Conservation (phyloP, 2,113 vertebrate genomes). For the Lepus timidus region DNA sequence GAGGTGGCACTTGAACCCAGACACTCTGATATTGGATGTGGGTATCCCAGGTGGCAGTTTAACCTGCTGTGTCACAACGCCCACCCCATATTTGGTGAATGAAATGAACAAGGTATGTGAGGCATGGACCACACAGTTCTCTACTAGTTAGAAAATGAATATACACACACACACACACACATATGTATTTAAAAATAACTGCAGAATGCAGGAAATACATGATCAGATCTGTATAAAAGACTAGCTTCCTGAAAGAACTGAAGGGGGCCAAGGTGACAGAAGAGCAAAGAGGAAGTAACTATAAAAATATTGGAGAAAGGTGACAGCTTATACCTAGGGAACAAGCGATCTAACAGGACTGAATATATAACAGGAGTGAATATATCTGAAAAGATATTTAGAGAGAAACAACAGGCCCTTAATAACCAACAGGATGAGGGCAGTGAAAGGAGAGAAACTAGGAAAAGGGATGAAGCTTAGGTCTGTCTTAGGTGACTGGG, state of each 20-base stretch:
- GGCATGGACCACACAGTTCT: neutral
- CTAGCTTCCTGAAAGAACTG: neutral
- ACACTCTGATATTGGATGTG: too few relatives aligned
- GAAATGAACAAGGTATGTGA: constrained; percentile 35
- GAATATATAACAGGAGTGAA: neutral
- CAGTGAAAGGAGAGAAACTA: neutral
- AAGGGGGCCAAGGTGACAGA: neutral
- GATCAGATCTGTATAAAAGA: constrained; percentile 30
- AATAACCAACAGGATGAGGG: neutral
- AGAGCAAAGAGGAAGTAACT: neutral
- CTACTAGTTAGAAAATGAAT: neutral
- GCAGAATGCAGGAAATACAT: constrained; percentile 3
- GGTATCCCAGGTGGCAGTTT: too few relatives aligned
- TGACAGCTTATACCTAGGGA: neutral
- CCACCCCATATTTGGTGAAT: neutral
- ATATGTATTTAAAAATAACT: neutral
- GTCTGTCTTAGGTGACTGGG: neutral
- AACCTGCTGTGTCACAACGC: too few relatives aligned
- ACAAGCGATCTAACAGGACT: constrained; percentile 4
- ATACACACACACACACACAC: too few relatives aligned
- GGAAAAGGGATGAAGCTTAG: neutral
- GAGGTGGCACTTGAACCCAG: too few relatives aligned
- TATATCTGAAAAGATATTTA: neutral
- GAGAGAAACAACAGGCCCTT: neutral
- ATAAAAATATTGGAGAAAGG: neutral